These are phyloP conservation scores for Branchellion lobata DNA, from an alignment of 2,888 invertebrate genomes.

Conservation along the genomic window DNA sequence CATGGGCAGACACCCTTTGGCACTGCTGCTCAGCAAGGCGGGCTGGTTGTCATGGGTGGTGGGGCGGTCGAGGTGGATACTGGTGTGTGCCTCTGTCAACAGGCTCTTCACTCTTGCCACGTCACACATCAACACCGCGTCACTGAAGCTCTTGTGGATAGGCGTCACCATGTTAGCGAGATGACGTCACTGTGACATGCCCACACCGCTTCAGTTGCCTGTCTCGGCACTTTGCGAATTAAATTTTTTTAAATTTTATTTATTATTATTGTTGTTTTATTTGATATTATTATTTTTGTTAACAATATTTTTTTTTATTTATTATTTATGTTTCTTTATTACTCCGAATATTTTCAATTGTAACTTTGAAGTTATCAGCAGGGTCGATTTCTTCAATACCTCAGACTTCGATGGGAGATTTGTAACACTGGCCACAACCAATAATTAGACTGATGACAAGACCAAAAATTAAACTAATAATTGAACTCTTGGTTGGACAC, in stretches of 20 bases:
- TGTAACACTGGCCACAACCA: too few relatives aligned
- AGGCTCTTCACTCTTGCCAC: slow-evolving; percentile 57
- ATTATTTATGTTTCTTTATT: neutral
- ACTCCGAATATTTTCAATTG: neutral
- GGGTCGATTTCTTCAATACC: too few relatives aligned
- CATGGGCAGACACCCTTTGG: slow-evolving; percentile 61
- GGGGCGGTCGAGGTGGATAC: slow-evolving; percentile 61
- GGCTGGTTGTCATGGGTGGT: slow-evolving; percentile 62
- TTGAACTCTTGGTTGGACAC: too few relatives aligned
- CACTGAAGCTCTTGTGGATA: slow-evolving; percentile 58
- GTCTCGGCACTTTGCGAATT: neutral
- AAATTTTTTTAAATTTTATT: neutral
- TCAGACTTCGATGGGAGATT: too few relatives aligned
- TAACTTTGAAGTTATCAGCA: too few relatives aligned
- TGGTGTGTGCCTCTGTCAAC: slow-evolving; percentile 58
- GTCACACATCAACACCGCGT: slow-evolving; percentile 60
- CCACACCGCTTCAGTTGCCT: neutral
- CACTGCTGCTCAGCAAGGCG: slow-evolving; percentile 60
- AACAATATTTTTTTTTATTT: neutral
- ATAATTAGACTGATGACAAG: too few relatives aligned
- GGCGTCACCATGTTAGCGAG: slow-evolving; percentile 43
- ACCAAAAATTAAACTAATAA: too few relatives aligned
- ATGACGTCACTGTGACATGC: neutral
- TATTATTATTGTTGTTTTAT: neutral
- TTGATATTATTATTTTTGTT: neutral